Conservation (phyloP, 2,888 invertebrate species). For the Acronicta alni region DNA sequence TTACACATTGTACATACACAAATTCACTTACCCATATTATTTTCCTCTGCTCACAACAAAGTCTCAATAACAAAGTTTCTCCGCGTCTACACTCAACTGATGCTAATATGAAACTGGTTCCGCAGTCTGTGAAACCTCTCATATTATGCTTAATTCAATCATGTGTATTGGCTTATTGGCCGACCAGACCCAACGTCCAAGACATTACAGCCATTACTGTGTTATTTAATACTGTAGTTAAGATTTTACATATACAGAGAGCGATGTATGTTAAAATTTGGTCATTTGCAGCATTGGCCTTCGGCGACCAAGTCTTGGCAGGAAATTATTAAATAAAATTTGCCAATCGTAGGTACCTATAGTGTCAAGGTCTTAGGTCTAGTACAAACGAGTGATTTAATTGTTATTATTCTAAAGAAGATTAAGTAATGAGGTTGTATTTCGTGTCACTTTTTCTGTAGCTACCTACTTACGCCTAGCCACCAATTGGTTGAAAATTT, state of each 20-base stretch:
- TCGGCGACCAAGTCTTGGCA: conserved; percentile 12
- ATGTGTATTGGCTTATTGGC: conserved; percentile 22
- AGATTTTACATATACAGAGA: no score
- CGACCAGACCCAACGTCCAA: conserved; percentile 4
- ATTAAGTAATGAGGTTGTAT: neutral
- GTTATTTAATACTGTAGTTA: neutral
- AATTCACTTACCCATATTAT: conserved; percentile 42
- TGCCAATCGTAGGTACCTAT: conserved; percentile 41
- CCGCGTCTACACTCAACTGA: conserved; percentile 31
- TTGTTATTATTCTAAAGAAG: neutral
- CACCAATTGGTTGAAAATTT: no score
- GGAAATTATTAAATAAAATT: conserved; percentile 17
- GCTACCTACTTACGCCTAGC: no score
- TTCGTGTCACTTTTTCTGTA: neutral
- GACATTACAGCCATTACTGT: neutral
- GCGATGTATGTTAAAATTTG: conserved; percentile 12
- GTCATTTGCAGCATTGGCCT: neutral
- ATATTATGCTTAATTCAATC: conserved; percentile 38
- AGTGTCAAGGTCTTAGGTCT: conserved; percentile 32
- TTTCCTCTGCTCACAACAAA: conserved; percentile 1
- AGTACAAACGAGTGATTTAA: neutral
- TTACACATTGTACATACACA: neutral
- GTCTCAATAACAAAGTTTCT: conserved; percentile 5
- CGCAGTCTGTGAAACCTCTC: conserved; percentile 11
- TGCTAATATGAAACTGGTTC: conserved; percentile 42